Base-by-base conservation (phyloP, 2,797 vertebrate species). In the Neopelma chrysocephalum region DNA sequence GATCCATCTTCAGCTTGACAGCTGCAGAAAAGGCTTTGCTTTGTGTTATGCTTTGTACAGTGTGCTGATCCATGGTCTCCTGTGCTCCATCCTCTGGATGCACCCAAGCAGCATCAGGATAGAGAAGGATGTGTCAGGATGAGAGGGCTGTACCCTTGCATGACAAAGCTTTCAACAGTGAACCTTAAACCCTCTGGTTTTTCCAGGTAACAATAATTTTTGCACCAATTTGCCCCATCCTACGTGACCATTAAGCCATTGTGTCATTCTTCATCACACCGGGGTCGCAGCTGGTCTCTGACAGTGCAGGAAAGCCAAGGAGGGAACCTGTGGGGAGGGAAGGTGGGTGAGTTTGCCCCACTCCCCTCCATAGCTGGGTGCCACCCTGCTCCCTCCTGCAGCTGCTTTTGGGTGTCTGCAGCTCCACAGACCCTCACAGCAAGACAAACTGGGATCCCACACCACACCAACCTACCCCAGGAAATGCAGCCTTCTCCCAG, bases 261-360 rank as follows among this genome's bases (percentile, higher is more conserved):
- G n/a, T 62, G 48, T n/a, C 31, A 19, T 15, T 53, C 15, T 48
- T 78, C 5, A 15, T 56, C 60, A 22, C 40, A 31, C 8, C 0
- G 2, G 7, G 4, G 32, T 62, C 5, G 0, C 31, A 57, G 43
- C 22, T 73, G 45, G 11, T 53, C 53, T 54, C 50, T 1, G 3
- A 8, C 70, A 71, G 14, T 0, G 0, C 1, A 10, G 31, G 14
- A 26, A 60, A 71, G 73, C 15, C 36, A 68, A 72, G 50, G 22
- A 66, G 3, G 4, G 78, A 87, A 34, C 27, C 68, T 16, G 12
- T 25, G 12, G 40, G 23, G 25, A 57, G 42, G 17, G 2, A 70
- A 26, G 20, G 12, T 82, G 27, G 23, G 21, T 50, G 27, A 56
- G 38, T 80, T 76, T 89, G 10, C 10, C 32, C 26, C 32, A 10